phyloP scores from a whole-genome alignment of 2,113 vertebrate genomes.

The Xiphophorus maculatus region DNA sequence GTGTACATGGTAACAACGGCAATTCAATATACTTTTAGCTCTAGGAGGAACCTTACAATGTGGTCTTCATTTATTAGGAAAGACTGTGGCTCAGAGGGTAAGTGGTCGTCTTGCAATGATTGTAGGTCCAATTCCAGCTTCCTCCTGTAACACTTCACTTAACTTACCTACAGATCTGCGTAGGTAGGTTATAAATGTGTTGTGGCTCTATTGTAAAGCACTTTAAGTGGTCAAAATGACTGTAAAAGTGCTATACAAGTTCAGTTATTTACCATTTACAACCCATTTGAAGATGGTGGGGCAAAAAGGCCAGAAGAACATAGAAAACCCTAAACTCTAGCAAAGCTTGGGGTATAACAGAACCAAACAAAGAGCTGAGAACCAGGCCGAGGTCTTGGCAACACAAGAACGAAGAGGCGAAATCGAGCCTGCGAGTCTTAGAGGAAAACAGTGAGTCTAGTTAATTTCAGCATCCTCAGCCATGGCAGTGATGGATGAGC shows the following conservation, averaged over 20 bases:
- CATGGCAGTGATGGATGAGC: slow-evolving; percentile 74
- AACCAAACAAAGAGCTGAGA: slow-evolving; percentile 34
- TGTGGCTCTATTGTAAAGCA: too few relatives aligned
- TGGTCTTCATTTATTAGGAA: not conserved
- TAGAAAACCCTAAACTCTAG: slow-evolving; percentile 18
- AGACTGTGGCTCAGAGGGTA: too few relatives aligned
- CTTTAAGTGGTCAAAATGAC: too few relatives aligned
- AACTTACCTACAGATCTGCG: too few relatives aligned
- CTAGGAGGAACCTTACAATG: not conserved
- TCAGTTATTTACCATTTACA: slow-evolving; percentile 35
- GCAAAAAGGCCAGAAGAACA: slow-evolving; percentile 22
- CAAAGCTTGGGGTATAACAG: not conserved
- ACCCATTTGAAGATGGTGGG: slow-evolving; percentile 27
- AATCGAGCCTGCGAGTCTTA: slow-evolving; percentile 37
- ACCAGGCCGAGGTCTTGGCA: slow-evolving; percentile 38
- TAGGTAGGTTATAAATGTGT: too few relatives aligned
- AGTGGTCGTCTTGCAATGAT: too few relatives aligned
- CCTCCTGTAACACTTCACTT: too few relatives aligned
- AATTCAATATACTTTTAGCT: not conserved
- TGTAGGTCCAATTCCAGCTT: too few relatives aligned
- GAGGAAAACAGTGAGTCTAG: slow-evolving; percentile 56
- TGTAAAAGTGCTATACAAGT: too few relatives aligned
- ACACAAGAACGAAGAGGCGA: slow-evolving; percentile 35
- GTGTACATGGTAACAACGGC: too few relatives aligned
- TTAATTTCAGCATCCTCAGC: slow-evolving; percentile 76